A percentile compares a stretch with the other conserved stretches of the same genome.
These are phyloP conservation scores for Luscinia megarhynchos DNA, from an alignment of 2,797 vertebrate genomes.

Conservation along the genomic window DNA sequence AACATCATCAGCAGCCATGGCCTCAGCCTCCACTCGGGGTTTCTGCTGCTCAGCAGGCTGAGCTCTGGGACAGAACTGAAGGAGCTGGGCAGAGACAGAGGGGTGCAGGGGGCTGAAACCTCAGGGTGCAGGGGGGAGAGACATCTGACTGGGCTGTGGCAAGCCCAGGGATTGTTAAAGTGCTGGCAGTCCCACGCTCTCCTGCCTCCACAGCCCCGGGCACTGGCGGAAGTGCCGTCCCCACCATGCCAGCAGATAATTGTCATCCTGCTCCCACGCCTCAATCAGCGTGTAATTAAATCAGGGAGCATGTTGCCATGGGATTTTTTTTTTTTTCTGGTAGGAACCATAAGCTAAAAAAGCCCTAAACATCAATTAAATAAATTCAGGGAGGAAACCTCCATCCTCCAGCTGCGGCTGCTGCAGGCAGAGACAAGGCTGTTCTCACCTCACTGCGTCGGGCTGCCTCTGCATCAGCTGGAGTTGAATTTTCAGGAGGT, in stretches of 20 bases:
- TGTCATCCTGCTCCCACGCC: constrained; percentile 30
- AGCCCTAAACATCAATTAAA: neutral
- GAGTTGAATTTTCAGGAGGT: neutral
- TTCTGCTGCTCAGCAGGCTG: neutral
- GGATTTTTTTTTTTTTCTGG: neutral
- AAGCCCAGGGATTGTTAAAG: neutral
- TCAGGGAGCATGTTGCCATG: constrained; percentile 47
- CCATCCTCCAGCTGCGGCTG: neutral
- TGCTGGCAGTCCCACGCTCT: neutral
- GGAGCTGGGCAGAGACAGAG: neutral
- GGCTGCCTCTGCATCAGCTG: neutral
- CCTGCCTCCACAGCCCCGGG: neutral
- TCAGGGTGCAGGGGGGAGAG: neutral
- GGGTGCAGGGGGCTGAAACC: neutral
- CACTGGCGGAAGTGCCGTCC: neutral
- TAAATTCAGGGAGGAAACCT: neutral
- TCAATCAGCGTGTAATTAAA: constrained; percentile 41
- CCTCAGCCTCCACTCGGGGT: fast-evolving
- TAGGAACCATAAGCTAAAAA: neutral
- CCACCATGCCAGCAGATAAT: neutral
- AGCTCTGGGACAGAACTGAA: fast-evolving
- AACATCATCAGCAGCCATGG: fast-evolving
- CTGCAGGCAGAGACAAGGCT: neutral
- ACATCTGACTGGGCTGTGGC: neutral
- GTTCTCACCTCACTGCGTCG: fast-evolving